These are phyloP conservation scores for Amiota communis DNA, from an alignment of 2,888 invertebrate genomes.

Conservation along the genomic window DNA sequence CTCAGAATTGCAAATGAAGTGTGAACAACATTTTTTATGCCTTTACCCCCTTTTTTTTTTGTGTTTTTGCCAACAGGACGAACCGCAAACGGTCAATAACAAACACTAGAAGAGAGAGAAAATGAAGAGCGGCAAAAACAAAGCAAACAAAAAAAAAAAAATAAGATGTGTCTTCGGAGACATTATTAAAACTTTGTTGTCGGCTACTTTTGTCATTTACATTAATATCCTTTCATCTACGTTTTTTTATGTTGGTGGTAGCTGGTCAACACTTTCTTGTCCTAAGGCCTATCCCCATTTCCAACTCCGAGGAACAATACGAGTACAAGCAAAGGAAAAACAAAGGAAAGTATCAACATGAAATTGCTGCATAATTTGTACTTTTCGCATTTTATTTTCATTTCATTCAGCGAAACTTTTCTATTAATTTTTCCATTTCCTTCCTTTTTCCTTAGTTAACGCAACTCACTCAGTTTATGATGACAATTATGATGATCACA, in stretches of 20 bases:
- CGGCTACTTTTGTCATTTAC: slow-evolving; percentile 55
- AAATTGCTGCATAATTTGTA: slow-evolving; percentile 67
- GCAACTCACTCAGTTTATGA: not conserved
- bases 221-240: slow-evolving; percentile 63
- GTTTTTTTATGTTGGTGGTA: slow-evolving; percentile 31
- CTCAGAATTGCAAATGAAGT: slow-evolving; percentile 66
- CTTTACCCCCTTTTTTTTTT: slow-evolving; percentile 17
- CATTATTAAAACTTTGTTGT: slow-evolving; percentile 64
- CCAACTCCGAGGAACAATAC: not conserved
- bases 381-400: slow-evolving; percentile 54
- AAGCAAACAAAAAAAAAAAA: not conserved
- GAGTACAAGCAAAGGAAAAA: slow-evolving; percentile 34
- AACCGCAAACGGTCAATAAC: not conserved
- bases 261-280: slow-evolving; percentile 24
- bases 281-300: slow-evolving; percentile 28
- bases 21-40: slow-evolving; percentile 56
- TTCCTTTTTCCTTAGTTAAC: slow-evolving; percentile 3
- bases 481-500: slow-evolving; percentile 12
- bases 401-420: slow-evolving; percentile 54
- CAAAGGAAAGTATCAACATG: slow-evolving; percentile 58
- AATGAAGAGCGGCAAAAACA: slow-evolving; percentile 13
- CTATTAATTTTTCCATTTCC: slow-evolving; percentile 59
- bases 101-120: not conserved
- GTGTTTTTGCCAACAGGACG: not conserved
- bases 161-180: slow-evolving; percentile 59